Evolutionary conservation across 2,113 vertebrate species (phyloP), one percentile per base, ranked within the genome.

Genomic region (Charadrius vociferus): DNA sequence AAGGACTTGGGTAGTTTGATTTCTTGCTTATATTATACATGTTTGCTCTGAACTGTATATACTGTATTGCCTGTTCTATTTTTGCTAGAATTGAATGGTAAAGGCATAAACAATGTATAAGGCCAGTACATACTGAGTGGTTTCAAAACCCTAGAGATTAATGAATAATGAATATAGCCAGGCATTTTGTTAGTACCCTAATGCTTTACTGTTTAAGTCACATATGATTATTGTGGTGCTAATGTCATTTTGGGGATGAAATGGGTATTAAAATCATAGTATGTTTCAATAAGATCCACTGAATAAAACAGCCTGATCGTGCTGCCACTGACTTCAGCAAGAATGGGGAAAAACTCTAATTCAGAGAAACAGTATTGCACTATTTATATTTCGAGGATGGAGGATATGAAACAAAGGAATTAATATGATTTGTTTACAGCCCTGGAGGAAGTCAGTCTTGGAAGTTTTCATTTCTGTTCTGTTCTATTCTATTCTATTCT

Each of bases 31-130:
- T 94, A 95, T 95, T 90, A 95, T 82, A 62, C 29, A 82, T 58
- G 39, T 82, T 91, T 65, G 12, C 27, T 73, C 74, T 91, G 91
- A 95, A 90, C 84, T 80, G 53, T 66, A 91, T 90, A 91, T 73
- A 87, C 53, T 34, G n/a, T 72, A 91, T 75, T 93, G 73, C 81
- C 71, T 85, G 66, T 66, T 94, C 73, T 95, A 62, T 89, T 97
- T 96, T 66, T 89, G 66, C 74, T 87, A 62, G 58, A 95, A 85
- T 58, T 75, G 58, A 97, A 96, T 70, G 83, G 86, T 88, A 90
- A 95, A 93, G 73, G 82, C n/a, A 89, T 89, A 84, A 97, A 93
- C 91, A 94, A 95, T 97, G 94, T 93, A 91, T 91, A 88, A 95
- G 83, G 49, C 77, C 3, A 9, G 81, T 80, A 85, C 45, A 72